Conservation (phyloP, 1,140 invertebrate species). For the Agrilus planipennis region DNA sequence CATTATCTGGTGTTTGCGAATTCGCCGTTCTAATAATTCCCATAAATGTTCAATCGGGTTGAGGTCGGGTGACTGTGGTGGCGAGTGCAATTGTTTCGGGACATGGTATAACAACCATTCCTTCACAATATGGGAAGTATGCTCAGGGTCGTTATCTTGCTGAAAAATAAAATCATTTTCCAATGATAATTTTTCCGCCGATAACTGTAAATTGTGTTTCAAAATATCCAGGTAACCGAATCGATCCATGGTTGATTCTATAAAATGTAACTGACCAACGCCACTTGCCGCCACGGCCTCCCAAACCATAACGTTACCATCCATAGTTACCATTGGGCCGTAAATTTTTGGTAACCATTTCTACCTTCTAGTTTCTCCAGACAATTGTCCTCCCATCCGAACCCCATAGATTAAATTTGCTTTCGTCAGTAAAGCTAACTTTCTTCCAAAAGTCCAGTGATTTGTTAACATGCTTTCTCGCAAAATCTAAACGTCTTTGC, state of each 20-base stretch:
- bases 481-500: constrained; percentile 7
- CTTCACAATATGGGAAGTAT: constrained; percentile 17
- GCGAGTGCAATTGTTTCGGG: constrained; percentile 20
- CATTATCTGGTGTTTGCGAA: constrained; percentile 8
- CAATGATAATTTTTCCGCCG: constrained; percentile 4
- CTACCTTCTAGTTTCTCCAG: constrained; percentile 3
- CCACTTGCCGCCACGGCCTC: constrained; percentile 23
- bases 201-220: no score
- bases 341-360: constrained; percentile 5
- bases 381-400: constrained; percentile 5
- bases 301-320: constrained; percentile 10
- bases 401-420: constrained; percentile 4
- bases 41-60: constrained; percentile 31
- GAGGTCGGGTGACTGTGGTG: constrained; percentile 30
- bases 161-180: constrained; percentile 16
- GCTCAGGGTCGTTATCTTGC: constrained; percentile 30
- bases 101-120: constrained; percentile 21
- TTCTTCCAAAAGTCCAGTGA: constrained; percentile 11
- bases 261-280: constrained; percentile 22
- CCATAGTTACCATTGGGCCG: neutral
- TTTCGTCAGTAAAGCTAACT: constrained; percentile 15
- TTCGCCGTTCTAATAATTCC: constrained; percentile 20
- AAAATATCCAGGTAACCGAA: constrained; percentile 16
- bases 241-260: constrained; percentile 25
- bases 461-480: constrained; percentile 5